Base-by-base conservation (phyloP, 2,888 invertebrate genomes). In the Agrotis ipsilon region DNA sequence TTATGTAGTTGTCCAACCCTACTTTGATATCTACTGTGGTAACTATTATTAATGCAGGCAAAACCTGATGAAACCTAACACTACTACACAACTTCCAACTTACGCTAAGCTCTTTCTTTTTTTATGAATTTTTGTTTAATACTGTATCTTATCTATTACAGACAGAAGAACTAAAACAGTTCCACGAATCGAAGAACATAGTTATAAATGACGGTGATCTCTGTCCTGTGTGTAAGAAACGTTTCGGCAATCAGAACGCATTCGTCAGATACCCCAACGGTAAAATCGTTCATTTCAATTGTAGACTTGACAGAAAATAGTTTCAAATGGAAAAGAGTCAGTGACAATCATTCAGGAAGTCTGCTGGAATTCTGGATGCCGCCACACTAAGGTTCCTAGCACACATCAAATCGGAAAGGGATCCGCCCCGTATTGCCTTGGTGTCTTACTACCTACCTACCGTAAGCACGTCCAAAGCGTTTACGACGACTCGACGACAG, bases 181-280 rank as follows among this genome's bases (percentile, higher is more conserved):
- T 97, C 85, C 97, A 98, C 86, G 98, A 99, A 92, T 98, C 98
- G 2, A 98, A 98, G 89, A 98, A 97, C 88, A 97, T 99, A 63
- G 94, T 98, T 2, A 97, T 99, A 81, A 98, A 97, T 21, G 99
- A 99, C 83, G 97, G 98, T 85, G 98, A 98, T 88, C 97, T 98
- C 68, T 99, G 99, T 92, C 97, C 98, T 0, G 98, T 98, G 3
- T 99, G 99, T 92, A 98, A 98, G 91, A 99, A 99, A 90, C 97
- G 98, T 72, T 99, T 99, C 93, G 98, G 98, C 21, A 98, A 98
- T 92, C 98, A 98, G 94, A 98, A 98, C 95, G 99, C 99, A 32
- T 98, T 99, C 92, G 98, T 99, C 6, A 97, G 99, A 61, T 98
- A 98, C 93, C 98, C 99, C 1, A 98, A 98, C 92, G 99, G 99